Evolutionary conservation across 2,888 invertebrate species (phyloP), one percentile per base, ranked within the genome.

Genomic region (Tenthredo amoena): DNA sequence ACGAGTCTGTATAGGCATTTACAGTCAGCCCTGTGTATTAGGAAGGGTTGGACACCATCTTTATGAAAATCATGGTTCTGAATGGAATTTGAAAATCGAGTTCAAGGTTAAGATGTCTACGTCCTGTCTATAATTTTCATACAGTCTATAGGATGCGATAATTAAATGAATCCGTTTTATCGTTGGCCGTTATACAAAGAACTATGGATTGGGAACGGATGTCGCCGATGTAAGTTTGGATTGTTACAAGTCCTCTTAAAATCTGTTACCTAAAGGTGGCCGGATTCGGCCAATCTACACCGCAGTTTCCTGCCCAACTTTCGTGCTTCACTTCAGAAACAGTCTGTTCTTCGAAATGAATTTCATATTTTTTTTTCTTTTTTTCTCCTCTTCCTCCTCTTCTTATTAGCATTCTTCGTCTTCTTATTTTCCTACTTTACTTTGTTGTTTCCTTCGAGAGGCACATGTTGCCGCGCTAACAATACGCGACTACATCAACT

Each of bases 221-320:
- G 81, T 50, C 62, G 26, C 7, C 81, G 81, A 37, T 31, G 62
- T 81, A 40, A 15, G 21, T 18, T 37, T 12, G 40, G 43, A 65
- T 62, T 37, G 40, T 81, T 62, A 10, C 18, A 43, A 21, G 18
- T 81, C 43, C 18, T 68, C 2, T 83, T 34, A 5, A 82, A 82
- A 68, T 68, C 82, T 82, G 82, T 82, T 82, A 47, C 68, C 68
- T 40, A 82, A 82, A 68, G 26, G 31, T 9, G 43, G 40, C 82
- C 68, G 82, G 82, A 82, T 82, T 82, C 68, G 83, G 26, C 31
- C 83, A 71, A 83, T 83, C 31, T 21, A 65, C 68, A 71, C 83
- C 83, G 71, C 83, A 83, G 83, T 68, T 83, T 83, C 83, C 83
- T 65, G 83, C 31, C 65, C n/a, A 12, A 43, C 34, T 65, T 31